These are phyloP conservation scores for Ophion ellenae DNA, from an alignment of 2,888 invertebrate genomes.

Conservation along the genomic window DNA sequence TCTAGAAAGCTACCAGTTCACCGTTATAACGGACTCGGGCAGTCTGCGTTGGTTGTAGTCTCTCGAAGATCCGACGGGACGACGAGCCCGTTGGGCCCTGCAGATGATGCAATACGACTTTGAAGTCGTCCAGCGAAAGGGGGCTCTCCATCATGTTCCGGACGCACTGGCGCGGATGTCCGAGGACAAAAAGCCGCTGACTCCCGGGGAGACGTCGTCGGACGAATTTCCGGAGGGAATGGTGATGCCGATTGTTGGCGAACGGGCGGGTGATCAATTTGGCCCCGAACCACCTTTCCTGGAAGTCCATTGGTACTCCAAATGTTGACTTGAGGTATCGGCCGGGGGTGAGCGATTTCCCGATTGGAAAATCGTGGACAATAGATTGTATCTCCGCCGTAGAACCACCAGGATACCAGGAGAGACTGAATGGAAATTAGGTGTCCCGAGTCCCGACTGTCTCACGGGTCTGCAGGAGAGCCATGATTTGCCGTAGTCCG, in stretches of 20 bases:
- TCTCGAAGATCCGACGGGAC: conserved; percentile 66
- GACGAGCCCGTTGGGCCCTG: conserved; percentile 55
- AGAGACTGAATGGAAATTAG: conserved; percentile 64
- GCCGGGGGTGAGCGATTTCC: conserved; percentile 38
- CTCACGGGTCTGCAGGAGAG: conserved; percentile 26
- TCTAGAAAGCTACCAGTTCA: not conserved
- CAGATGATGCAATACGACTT: conserved; percentile 55
- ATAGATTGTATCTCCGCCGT: not conserved
- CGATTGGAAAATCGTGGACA: conserved; percentile 42
- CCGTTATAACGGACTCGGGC: conserved; percentile 70
- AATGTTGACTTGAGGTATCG: conserved; percentile 37
- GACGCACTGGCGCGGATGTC: conserved; percentile 62
- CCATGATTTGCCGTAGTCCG: conserved; percentile 58
- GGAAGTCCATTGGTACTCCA: conserved; percentile 54
- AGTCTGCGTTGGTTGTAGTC: conserved; percentile 69
- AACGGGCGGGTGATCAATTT: not conserved
- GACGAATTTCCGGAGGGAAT: not conserved
- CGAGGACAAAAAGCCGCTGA: conserved; percentile 21
- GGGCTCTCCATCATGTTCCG: conserved; percentile 38
- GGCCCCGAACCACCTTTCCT: conserved; percentile 43
- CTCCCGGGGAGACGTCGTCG: not conserved
- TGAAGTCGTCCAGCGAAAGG: conserved; percentile 21
- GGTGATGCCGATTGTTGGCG: not conserved
- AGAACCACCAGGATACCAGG: too few relatives aligned
- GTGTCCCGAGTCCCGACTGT: conserved; percentile 50